Base-by-base conservation (phyloP, 1,140 invertebrate species). In the Heterodera schachtii region DNA sequence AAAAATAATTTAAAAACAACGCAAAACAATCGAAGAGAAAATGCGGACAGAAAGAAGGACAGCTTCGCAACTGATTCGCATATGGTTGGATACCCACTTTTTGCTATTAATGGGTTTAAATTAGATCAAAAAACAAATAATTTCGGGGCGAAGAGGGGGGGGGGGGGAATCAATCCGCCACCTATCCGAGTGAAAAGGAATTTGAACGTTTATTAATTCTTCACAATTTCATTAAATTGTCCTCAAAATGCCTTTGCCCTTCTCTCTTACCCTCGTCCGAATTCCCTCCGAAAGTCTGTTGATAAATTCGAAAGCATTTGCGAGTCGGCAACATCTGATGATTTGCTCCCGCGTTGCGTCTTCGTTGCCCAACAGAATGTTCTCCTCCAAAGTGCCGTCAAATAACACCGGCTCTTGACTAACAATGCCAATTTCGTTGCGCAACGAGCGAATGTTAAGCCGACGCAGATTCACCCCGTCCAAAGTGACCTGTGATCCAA, bases 351-450 rank as follows among this genome's bases (percentile, higher is more conserved):
- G 83, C 64, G 75, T 88, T 8, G 84, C 87, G 31, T 75, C 57
- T 21, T 88, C 86, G 41, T 86, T 87, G 47, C 86, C 86, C 44
- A 88, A 47, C 73, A 86, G n/a, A 60, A 87, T 82, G 78, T 87
- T 87, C 43, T 89, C 86, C 77, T 89, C 86, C 21, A 87, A 69
- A n/a, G 86, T 89, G 52, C 85, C 83, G 74, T 87, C 84, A 69
- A 88, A 86, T 41, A 89, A 81, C 13, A 89, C 75, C n/a, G 87
- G 87, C 64, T 88, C 87, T 41, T 94, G 91, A 9, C 86, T 93
- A 16, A 97, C 95, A 80, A 93, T 92, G 44, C 94, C 94, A 81
- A 96, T 94, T 77, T 93, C 92, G 31, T 91, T 91, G 6, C 94
- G 91, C 13, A 95, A 87, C 19, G 78, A 75, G 41, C 79, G 66